These are phyloP conservation scores for Peromyscus attwateri DNA, from an alignment of 2,797 vertebrate genomes.

Conservation along the genomic window DNA sequence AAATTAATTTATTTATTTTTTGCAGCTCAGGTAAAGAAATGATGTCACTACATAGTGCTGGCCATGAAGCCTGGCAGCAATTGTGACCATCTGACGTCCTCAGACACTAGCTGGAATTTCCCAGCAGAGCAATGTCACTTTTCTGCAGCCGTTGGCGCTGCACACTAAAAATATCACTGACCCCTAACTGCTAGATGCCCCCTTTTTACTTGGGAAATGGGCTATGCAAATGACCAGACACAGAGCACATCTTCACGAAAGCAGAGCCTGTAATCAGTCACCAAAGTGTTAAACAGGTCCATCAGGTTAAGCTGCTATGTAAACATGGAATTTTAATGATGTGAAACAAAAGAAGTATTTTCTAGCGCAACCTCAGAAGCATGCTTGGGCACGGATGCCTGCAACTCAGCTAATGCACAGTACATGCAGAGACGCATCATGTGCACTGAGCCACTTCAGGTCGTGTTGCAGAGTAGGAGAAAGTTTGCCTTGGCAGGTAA, in stretches of 20 bases:
- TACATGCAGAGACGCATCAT: fast-evolving
- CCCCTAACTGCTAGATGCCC: background rate
- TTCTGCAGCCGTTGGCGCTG: background rate
- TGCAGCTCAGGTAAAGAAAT: conserved; percentile 8
- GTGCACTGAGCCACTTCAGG: background rate
- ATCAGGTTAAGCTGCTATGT: background rate
- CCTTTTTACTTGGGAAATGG: background rate
- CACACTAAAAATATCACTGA: background rate
- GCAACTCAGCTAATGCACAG: fast-evolving
- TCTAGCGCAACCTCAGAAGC: background rate
- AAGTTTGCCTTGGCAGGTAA: conserved; percentile 78
- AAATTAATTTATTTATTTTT: too few species aligned
- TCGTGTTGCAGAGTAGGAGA: conserved; percentile 31
- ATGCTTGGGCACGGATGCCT: background rate
- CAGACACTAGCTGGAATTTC: background rate
- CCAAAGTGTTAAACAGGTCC: background rate
- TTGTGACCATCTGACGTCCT: fast-evolving
- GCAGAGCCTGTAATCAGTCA: background rate
- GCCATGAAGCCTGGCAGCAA: background rate
- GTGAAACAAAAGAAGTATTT: background rate
- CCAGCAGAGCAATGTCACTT: background rate
- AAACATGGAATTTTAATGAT: background rate
- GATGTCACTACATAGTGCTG: fast-evolving
- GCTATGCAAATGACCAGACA: background rate
- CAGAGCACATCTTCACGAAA: background rate